These are phyloP conservation scores for Varecia variegata DNA, from an alignment of 2,797 vertebrate species.

Conservation along the genomic window DNA sequence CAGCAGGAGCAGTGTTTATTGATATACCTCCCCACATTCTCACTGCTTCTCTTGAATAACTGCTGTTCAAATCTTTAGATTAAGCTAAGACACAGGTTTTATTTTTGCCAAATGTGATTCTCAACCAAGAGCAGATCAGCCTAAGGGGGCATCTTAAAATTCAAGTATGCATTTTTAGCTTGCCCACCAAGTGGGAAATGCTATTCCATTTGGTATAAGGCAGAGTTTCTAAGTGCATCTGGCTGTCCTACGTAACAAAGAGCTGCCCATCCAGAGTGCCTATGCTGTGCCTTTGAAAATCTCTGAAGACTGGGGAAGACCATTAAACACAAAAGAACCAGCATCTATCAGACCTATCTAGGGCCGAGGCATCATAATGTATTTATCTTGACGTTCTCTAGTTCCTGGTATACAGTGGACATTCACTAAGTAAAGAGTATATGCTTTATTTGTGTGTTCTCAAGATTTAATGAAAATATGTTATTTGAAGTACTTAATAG, in stretches of 20 bases:
- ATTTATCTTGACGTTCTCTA: neutral
- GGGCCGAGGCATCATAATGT: no score
- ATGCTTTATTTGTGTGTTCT: neutral
- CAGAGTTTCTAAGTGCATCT: neutral
- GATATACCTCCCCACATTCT: neutral
- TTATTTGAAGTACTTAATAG: neutral
- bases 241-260: neutral
- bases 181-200: neutral
- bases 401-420: neutral
- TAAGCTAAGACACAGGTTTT: neutral
- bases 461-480: neutral
- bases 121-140: neutral
- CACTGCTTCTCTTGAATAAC: neutral
- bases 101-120: neutral
- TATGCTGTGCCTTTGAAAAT: rapidly evolving
- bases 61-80: neutral
- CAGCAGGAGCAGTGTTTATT: neutral
- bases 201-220: neutral
- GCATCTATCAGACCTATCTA: neutral
- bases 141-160: neutral
- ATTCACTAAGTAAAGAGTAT: neutral
- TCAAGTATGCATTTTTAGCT: neutral
- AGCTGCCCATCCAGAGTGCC: neutral
- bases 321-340: neutral
- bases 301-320: neutral